phyloP scores from a whole-genome alignment of 2,888 invertebrate species.

The Glyphotaelius pellucidus region DNA sequence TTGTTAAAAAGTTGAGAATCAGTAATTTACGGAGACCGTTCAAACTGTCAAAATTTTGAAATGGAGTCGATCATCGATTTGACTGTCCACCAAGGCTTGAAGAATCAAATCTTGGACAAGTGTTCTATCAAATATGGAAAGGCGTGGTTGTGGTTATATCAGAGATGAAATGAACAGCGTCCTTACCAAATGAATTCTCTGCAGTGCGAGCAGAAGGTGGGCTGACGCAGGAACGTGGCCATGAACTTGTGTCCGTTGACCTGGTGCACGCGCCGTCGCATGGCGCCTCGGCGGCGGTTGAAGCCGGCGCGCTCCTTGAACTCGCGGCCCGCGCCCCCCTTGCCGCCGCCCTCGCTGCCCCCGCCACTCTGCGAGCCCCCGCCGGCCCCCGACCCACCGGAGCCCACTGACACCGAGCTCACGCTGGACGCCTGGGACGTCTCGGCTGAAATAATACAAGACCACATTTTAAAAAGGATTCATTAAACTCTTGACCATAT shows the following conservation, averaged over 20 bases:
- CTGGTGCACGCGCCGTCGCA: conserved; percentile 98
- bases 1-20: neutral
- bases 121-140: no score
- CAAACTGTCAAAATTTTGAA: neutral
- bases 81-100: neutral
- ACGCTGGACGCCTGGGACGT: conserved; percentile 71
- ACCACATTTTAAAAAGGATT: neutral
- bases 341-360: conserved; percentile 68
- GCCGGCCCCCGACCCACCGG: conserved; percentile 68
- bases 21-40: no score
- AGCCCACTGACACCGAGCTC: conserved; percentile 68
- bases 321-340: conserved; percentile 81
- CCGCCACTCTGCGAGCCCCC: conserved; percentile 72
- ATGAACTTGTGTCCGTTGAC: conserved; percentile 99
- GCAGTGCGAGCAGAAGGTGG: conserved; percentile 99
- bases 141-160: neutral
- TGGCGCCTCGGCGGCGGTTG: conserved; percentile 97
- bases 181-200: conserved; percentile 98
- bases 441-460: conserved; percentile 58
- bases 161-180: neutral
- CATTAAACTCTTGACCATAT: no score
- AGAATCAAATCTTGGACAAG: neutral
- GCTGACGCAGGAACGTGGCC: conserved; percentile 99
- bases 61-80: neutral
- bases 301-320: conserved; percentile 98